Percentiles rank a stretch among this genome's conserved stretches.
phyloP scores from a whole-genome alignment of 37 sponge, comb jelly and placozoan genomes.

The Lycopodina hypogea region DNA sequence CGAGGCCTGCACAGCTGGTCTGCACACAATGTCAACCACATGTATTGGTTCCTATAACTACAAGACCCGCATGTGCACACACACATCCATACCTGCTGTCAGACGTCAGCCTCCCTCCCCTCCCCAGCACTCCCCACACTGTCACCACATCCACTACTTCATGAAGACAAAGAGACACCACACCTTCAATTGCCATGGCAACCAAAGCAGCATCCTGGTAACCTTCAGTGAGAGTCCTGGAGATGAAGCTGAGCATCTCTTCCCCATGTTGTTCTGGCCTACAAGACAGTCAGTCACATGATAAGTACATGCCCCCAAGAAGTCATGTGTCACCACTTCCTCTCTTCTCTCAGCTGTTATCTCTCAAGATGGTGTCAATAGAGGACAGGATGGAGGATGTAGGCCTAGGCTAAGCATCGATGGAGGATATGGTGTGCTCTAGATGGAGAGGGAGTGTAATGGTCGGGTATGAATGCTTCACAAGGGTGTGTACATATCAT shows the following conservation, averaged over 20 bases:
- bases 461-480: no score
- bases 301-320: no score
- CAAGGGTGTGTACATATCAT: no score
- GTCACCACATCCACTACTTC: slow-evolving; percentile 51
- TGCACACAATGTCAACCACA: background rate
- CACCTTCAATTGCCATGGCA: slow-evolving; percentile 37
- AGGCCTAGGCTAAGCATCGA: no score
- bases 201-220: slow-evolving; percentile 18
- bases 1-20: background rate
- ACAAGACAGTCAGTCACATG: no score
- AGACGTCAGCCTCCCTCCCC: background rate
- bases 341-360: no score
- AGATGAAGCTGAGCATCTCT: slow-evolving; percentile 27
- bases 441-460: no score
- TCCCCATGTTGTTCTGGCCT: slow-evolving; percentile 49
- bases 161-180: slow-evolving; percentile 18
- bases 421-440: no score
- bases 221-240: background rate
- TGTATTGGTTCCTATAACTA: background rate
- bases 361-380: no score
- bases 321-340: no score
- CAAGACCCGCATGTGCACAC: background rate
- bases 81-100: slow-evolving; percentile 15
- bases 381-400: no score
- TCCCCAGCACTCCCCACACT: slow-evolving; percentile 37